Evolutionary conservation across 2,888 invertebrate species (phyloP).

Genomic region (Muschampia plurimacula): DNA sequence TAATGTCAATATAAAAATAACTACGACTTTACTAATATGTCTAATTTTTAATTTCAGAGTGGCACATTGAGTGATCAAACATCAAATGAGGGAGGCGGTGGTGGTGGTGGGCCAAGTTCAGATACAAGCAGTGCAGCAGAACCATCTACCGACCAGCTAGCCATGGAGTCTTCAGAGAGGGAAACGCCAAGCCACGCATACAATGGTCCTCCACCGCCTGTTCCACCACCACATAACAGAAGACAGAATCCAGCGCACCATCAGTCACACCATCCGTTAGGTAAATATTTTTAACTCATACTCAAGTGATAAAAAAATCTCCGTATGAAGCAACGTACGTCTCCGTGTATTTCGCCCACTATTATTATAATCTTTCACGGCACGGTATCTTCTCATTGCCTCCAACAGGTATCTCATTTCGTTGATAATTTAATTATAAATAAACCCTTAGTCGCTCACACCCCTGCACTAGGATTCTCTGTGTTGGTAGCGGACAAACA

Average conservation of each 20-base stretch:
- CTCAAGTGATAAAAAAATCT: neutral
- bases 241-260: slow-evolving; percentile 89
- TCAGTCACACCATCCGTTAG: slow-evolving; percentile 83
- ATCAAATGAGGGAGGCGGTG: slow-evolving; percentile 80
- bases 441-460: too few species aligned
- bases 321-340: too few species aligned
- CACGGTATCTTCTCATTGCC: too few species aligned
- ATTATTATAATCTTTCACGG: too few species aligned
- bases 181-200: slow-evolving; percentile 83
- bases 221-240: slow-evolving; percentile 90
- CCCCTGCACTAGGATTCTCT: too few species aligned
- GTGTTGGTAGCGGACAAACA: too few species aligned
- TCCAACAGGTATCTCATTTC: too few species aligned
- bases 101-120: slow-evolving; percentile 82
- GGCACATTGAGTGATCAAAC: slow-evolving; percentile 75
- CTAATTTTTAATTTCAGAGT: slow-evolving; percentile 58
- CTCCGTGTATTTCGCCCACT: too few species aligned
- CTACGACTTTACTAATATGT: neutral
- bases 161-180: slow-evolving; percentile 89
- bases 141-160: slow-evolving; percentile 88
- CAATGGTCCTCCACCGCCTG: slow-evolving; percentile 83
- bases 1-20: too few species aligned
- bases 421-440: too few species aligned
- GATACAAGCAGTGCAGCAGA: slow-evolving; percentile 86
- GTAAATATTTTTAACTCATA: slow-evolving; percentile 48